Evolutionary conservation across 2,797 vertebrate genomes (phyloP), one percentile per base, ranked within the genome.

Genomic region (Anguilla pacifica): DNA sequence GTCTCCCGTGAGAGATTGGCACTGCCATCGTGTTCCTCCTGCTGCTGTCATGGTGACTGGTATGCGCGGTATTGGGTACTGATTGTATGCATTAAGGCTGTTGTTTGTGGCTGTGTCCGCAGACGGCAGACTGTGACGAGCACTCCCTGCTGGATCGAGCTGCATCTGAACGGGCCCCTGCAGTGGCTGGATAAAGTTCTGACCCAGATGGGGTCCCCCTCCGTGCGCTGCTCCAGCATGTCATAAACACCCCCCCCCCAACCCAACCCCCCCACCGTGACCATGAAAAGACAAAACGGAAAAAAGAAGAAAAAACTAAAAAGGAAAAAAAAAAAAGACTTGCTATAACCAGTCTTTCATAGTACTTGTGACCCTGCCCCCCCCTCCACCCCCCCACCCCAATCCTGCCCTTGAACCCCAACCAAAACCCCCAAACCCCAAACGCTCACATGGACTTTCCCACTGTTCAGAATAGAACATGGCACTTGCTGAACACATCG

Each of bases 121-220:
- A 99, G 98, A 92, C 97, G 98, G 87, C 98, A 99, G 90, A 99
- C 98, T 0, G 98, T 99, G 88, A 99, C 98, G 89, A 99, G 98
- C 96, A 99, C 98, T 91, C 98, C 98, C 59, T 99, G 98, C 94
- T 99, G 98, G 98, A 99, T 99, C 84, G 98, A 99, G 90, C 97
- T 99, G 88, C 98, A 99, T 91, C 97, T 99, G 96, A 99, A 99
- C 0, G 98, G 98, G 92, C 98, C 98, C 89, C 96, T 99, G 92
- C 98, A 99, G 88, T 99, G 98, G 98, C 91, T 99, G 97, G 98
- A 99, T 95, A 99, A 99, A 96, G 98, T 99, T 91, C 95, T 99
- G 95, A 99, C 98, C 96, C 98, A 99, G 93, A 99, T 99, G 98
- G 98, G 98, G 82, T 99, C 98, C n/a, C 98, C 98, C 77, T 98